phyloP scores from a whole-genome alignment of 2,888 invertebrate genomes.

The Amorpha juglandis region DNA sequence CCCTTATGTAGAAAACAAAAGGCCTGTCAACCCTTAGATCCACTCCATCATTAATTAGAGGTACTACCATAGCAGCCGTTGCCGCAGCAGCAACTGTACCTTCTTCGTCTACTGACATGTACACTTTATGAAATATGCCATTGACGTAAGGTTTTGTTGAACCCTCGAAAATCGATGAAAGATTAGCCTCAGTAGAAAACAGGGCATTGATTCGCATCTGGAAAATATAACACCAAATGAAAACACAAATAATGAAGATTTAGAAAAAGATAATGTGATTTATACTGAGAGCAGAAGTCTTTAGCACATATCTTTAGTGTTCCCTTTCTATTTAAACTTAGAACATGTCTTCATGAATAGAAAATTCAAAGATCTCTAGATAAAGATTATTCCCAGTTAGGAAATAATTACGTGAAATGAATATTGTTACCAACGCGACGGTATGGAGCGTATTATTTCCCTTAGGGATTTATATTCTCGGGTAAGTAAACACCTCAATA shows the following conservation, averaged over 20 bases:
- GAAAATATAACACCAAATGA: constrained; percentile 39
- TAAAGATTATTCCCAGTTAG: not conserved
- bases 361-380: not conserved
- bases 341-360: not conserved
- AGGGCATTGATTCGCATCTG: constrained; percentile 85
- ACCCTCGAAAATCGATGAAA: constrained; percentile 81
- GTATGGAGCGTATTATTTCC: not conserved
- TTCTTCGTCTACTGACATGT: constrained; percentile 86
- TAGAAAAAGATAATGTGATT: too few species aligned
- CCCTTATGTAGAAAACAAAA: constrained; percentile 87
- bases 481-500: not conserved
- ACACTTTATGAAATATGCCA: constrained; percentile 86
- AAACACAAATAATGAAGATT: not conserved
- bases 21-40: constrained; percentile 85
- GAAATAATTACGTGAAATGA: not conserved
- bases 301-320: too few species aligned
- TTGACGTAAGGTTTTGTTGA: constrained; percentile 73
- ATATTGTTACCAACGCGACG: not conserved
- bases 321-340: too few species aligned
- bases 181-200: constrained; percentile 82
- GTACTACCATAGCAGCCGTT: constrained; percentile 84
- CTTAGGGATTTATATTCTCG: not conserved
- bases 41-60: constrained; percentile 83
- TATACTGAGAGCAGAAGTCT: too few species aligned
- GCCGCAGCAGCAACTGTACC: constrained; percentile 88